phyloP scores from a whole-genome alignment of 2,797 vertebrate genomes.

The Leptodactylus fallax region DNA sequence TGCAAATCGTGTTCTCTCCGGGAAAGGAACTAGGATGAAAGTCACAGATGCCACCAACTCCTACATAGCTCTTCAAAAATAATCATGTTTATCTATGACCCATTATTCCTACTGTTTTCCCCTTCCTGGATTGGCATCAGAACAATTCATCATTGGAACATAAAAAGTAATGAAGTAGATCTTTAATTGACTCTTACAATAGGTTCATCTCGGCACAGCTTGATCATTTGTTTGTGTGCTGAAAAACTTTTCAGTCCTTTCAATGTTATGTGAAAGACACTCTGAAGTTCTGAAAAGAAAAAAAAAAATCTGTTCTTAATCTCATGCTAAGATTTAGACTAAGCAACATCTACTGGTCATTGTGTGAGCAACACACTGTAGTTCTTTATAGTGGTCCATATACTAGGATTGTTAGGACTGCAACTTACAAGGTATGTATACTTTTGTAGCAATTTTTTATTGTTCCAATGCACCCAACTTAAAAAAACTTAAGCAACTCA shows the following conservation, averaged over 20 bases:
- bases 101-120: conserved; percentile 51
- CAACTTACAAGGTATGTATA: no score
- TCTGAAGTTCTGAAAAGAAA: not conserved
- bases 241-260: conserved; percentile 15
- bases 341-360: not conserved
- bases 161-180: conserved; percentile 31
- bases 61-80: conserved; percentile 59
- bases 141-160: conserved; percentile 50
- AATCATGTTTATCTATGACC: conserved; percentile 60
- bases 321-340: not conserved
- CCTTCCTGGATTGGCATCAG: conserved; percentile 38
- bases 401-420: no score
- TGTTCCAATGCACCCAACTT: no score
- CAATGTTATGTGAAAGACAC: not conserved
- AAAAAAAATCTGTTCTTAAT: not conserved
- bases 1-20: conserved; percentile 41
- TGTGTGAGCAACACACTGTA: no score
- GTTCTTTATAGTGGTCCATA: no score
- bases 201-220: conserved; percentile 6
- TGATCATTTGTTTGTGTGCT: not conserved
- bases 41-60: conserved; percentile 57
- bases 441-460: no score
- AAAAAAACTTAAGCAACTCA: no score
- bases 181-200: conserved; percentile 47
- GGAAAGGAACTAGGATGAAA: conserved; percentile 55